These are phyloP conservation scores for Rhagoletis pomonella DNA, from an alignment of 1,140 invertebrate species.

Conservation along the genomic window DNA sequence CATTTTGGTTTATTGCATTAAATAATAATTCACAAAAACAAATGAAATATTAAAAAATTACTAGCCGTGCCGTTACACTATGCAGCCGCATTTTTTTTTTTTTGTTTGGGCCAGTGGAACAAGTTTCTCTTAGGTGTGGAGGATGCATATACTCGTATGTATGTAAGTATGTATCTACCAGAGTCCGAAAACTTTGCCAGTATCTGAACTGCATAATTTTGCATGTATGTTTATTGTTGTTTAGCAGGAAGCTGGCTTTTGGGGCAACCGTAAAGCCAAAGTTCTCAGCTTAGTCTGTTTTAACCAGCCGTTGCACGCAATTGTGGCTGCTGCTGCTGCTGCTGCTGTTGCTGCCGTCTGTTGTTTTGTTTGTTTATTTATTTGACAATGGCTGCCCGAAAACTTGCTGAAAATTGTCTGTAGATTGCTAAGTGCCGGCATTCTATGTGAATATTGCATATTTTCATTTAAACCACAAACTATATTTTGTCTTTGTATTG, in stretches of 20 bases:
- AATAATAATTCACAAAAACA: constrained; percentile 11
- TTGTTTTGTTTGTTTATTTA: not conserved
- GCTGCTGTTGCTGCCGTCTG: not conserved
- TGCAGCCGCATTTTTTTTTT: not conserved
- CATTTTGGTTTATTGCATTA: constrained; percentile 46
- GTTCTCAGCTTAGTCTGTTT: constrained; percentile 14
- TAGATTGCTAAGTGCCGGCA: not conserved
- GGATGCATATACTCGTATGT: not conserved
- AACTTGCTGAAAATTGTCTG: constrained; percentile 22
- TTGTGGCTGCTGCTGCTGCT: constrained; percentile 26
- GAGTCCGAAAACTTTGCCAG: not conserved
- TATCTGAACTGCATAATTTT: not conserved
- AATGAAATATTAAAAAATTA: constrained; percentile 2
- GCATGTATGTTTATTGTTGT: not conserved
- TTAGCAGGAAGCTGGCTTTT: not conserved
- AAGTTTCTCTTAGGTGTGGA: not conserved
- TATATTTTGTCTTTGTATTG: not conserved
- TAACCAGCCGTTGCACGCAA: constrained; percentile 47
- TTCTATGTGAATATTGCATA: not conserved
- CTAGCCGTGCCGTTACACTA: not conserved
- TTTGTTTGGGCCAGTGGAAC: not conserved
- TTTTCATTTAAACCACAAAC: not conserved
- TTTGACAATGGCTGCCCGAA: not conserved
- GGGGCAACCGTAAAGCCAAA: not conserved
- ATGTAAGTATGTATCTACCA: too few species aligned